Evolutionary conservation across 2,888 invertebrate genomes (phyloP), one percentile per base, ranked within the genome.

Genomic region (Pelosia muscerda): DNA sequence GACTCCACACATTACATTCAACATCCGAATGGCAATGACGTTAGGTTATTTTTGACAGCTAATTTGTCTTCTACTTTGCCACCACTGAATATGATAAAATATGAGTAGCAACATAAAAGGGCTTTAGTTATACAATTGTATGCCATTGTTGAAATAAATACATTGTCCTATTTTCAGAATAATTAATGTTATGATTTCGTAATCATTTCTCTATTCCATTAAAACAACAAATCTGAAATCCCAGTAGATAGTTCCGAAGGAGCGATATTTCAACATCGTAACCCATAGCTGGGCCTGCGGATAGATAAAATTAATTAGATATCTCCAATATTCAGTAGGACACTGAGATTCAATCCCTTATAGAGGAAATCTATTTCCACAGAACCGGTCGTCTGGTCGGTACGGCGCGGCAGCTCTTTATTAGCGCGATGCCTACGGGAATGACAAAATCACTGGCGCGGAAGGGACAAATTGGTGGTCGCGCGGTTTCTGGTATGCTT

Each of bases 401-500:
- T 76, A 78, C 77, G 78, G 71, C 75, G 77, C 81, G 57, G 57
- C 19, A 57, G 57, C 82, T 78, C 81, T 85, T 84, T 86, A 86
- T 87, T 87, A 87, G 84, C 75, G 81, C 81, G 80, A 78, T 79
- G 85, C 85, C 86, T 80, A 81, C 77, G 85, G 85, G 85, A 85
- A 83, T 86, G 87, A 86, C 88, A 83, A 86, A 90, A 87, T 86
- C 88, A 89, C 83, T 86, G 90, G 86, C 84, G 84, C 86, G 90
- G 87, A 92, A 92, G 89, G 90, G 90, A 91, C 91, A 90, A 93
- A 92, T 93, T 90, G 89, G 88, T 84, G 86, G 88, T 85, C 81
- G 84, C 76, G 84, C 72, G 85, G 86, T 86, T 86, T 81, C 84
- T 81, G 87, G 84, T 89, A 88, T 87, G 88, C 86, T 86, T 87